These are phyloP conservation scores for Siniperca chuatsi DNA, from an alignment of 2,113 vertebrate genomes.

Conservation along the genomic window DNA sequence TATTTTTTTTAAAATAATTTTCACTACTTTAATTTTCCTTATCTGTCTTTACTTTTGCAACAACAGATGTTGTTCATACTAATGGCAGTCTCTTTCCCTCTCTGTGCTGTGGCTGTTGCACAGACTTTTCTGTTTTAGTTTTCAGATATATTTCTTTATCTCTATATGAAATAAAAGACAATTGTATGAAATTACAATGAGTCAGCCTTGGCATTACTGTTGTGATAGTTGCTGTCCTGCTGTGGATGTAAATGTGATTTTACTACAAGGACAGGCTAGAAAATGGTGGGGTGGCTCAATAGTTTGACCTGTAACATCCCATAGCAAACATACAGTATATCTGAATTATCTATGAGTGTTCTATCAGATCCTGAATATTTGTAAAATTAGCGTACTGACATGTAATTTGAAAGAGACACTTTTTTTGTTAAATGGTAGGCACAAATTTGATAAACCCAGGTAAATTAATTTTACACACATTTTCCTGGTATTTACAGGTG, in stretches of 20 bases:
- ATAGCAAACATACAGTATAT: neutral
- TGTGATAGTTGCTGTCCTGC: neutral
- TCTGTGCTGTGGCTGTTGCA: slow-evolving; percentile 59
- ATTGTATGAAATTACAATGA: slow-evolving; percentile 57
- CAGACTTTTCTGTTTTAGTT: slow-evolving; percentile 67
- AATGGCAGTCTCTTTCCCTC: slow-evolving; percentile 35
- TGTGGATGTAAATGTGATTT: neutral
- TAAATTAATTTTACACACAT: neutral
- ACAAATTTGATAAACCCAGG: neutral
- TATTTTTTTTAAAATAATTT: slow-evolving; percentile 9
- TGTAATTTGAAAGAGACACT: neutral
- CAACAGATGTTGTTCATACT: slow-evolving; percentile 45
- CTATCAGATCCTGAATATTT: neutral
- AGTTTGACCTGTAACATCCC: neutral
- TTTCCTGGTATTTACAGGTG: neutral
- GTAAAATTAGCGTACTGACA: neutral
- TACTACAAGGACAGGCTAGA: neutral
- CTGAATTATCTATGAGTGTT: neutral
- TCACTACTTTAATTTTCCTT: slow-evolving; percentile 17
- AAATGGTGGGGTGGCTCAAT: neutral
- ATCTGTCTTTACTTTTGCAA: slow-evolving; percentile 39
- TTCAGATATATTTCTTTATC: slow-evolving; percentile 69
- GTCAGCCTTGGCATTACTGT: neutral
- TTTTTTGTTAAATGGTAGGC: neutral
- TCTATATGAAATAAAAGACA: slow-evolving; percentile 66